A percentile compares a stretch with the other conserved stretches of the same genome.
phyloP scores from a whole-genome alignment of 2,888 invertebrate genomes.

The Agelastica alni region DNA sequence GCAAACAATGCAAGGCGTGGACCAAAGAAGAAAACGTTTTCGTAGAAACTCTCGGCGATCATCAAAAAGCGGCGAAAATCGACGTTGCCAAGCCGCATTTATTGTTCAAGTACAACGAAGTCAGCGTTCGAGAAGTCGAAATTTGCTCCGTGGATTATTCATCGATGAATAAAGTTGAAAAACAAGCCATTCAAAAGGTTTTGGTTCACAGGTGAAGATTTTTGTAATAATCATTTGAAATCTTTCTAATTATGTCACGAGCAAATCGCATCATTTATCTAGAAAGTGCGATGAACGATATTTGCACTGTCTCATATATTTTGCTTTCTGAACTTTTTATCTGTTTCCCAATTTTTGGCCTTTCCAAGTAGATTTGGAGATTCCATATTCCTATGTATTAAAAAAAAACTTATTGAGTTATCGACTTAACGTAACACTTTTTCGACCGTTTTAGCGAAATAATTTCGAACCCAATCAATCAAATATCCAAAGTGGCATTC shows the following conservation, averaged over 20 bases:
- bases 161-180: constrained; percentile 38
- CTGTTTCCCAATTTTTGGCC: no score
- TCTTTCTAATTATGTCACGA: no score
- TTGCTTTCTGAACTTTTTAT: no score
- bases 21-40: constrained; percentile 34
- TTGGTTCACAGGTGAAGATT: constrained; percentile 42
- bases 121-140: constrained; percentile 11
- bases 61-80: constrained; percentile 9
- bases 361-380: no score
- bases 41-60: constrained; percentile 9
- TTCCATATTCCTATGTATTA: neutral
- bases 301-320: no score
- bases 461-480: constrained; percentile 39
- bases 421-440: no score
- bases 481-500: constrained; percentile 41
- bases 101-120: constrained; percentile 27
- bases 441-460: constrained; percentile 41
- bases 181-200: constrained; percentile 36
- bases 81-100: constrained; percentile 15
- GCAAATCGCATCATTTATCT: no score
- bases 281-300: no score
- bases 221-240: no score
- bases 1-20: constrained; percentile 38
- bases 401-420: no score
- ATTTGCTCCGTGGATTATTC: constrained; percentile 36